Conservation (phyloP, 2,113 vertebrate species). For the Oreotragus oreotragus region DNA sequence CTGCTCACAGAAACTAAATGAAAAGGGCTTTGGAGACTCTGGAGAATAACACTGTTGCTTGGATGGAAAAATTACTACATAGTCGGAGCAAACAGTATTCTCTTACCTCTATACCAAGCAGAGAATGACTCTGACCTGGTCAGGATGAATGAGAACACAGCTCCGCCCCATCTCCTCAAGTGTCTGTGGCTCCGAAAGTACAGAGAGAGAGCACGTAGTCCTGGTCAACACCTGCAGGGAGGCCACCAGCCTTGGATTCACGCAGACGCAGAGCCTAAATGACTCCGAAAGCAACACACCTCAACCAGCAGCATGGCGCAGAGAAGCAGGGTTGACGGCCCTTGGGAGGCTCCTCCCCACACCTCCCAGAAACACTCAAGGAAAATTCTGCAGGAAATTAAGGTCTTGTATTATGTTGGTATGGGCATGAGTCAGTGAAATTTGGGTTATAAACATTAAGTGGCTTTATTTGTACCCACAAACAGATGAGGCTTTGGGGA, state of each 20-base stretch:
- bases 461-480: conserved; percentile 35
- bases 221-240: background rate
- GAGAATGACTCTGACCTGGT: background rate
- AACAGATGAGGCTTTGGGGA: conserved; percentile 40
- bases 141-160: background rate
- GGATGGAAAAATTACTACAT: background rate
- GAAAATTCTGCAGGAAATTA: background rate
- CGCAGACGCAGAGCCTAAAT: background rate
- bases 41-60: background rate
- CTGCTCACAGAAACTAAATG: background rate
- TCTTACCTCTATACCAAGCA: background rate
- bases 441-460: conserved; percentile 23
- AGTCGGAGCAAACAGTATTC: background rate
- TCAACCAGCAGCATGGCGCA: accelerated
- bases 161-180: accelerated
- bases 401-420: background rate
- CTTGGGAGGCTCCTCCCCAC: background rate
- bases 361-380: background rate
- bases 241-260: background rate
- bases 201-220: background rate
- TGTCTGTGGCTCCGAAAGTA: background rate
- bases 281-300: background rate
- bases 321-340: background rate
- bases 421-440: background rate
- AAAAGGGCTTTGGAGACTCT: background rate